Conservation (phyloP, 1,140 invertebrate genomes). For the Scylla paramamosain region DNA sequence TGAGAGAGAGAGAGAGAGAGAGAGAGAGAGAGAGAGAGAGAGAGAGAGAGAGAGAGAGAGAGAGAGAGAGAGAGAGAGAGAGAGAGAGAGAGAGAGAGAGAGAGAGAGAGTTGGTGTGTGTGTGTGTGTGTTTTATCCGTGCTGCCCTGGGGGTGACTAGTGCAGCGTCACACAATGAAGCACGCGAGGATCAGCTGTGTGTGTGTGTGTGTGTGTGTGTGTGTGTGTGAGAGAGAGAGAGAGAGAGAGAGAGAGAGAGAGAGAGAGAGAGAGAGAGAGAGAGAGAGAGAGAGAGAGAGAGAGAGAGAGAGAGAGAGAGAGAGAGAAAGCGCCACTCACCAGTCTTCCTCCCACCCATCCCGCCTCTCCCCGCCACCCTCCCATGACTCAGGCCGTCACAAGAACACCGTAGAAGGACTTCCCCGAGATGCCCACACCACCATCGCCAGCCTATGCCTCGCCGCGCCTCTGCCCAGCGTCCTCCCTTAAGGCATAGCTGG, state of each 20-base stretch:
- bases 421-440: too few relatives aligned
- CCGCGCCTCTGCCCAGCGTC: neutral
- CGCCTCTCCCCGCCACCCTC: neutral
- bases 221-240: neutral
- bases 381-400: neutral
- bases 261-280: neutral
- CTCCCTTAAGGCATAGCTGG: too few relatives aligned
- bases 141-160: too few relatives aligned
- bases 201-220: slow-evolving; percentile 35
- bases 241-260: neutral
- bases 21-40: neutral
- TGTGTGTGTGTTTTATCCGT: too few relatives aligned
- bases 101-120: neutral
- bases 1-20: too few relatives aligned
- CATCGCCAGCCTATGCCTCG: neutral
- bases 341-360: neutral
- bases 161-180: too few relatives aligned
- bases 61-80: slow-evolving; percentile 44
- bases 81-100: slow-evolving; percentile 46
- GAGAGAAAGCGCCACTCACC: neutral
- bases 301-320: slow-evolving; percentile 17
- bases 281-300: slow-evolving; percentile 33
- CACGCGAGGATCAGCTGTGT: neutral
- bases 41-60: slow-evolving; percentile 50
- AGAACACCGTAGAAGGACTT: slow-evolving; percentile 28